Conservation (phyloP, 2,113 vertebrate species). For the Pollimyrus isidori region DNA sequence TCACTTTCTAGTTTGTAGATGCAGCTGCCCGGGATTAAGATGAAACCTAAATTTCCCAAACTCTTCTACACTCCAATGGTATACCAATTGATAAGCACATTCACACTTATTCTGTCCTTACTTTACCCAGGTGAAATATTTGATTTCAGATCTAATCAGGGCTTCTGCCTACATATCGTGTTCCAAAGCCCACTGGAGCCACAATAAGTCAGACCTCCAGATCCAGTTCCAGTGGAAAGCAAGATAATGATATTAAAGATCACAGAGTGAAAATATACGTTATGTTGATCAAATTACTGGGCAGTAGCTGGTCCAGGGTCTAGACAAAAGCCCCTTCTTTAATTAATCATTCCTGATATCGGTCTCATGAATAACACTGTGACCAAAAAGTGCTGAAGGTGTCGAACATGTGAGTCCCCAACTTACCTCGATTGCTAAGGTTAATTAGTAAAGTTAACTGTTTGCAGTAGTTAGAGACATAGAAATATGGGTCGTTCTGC, state of each 20-base stretch:
- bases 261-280: neutral
- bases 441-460: neutral
- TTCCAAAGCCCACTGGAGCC: neutral
- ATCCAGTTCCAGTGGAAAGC: neutral
- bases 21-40: neutral
- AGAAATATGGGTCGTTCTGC: neutral
- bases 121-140: constrained; percentile 5
- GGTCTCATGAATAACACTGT: neutral
- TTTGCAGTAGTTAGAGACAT: neutral
- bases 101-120: neutral
- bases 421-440: neutral
- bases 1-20: neutral
- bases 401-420: neutral
- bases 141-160: constrained; percentile 3
- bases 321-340: neutral
- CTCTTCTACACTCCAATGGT: neutral
- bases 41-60: neutral
- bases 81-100: neutral
- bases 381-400: neutral
- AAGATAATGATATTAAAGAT: neutral
- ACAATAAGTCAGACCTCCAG: neutral
- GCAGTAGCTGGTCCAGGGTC: neutral
- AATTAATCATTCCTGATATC: neutral
- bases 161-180: neutral
- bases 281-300: constrained; percentile 1